Percentiles rank a stretch among this genome's conserved stretches.
These are phyloP conservation scores for Prolemur simus DNA, from an alignment of 2,113 vertebrate species.

Conservation along the genomic window DNA sequence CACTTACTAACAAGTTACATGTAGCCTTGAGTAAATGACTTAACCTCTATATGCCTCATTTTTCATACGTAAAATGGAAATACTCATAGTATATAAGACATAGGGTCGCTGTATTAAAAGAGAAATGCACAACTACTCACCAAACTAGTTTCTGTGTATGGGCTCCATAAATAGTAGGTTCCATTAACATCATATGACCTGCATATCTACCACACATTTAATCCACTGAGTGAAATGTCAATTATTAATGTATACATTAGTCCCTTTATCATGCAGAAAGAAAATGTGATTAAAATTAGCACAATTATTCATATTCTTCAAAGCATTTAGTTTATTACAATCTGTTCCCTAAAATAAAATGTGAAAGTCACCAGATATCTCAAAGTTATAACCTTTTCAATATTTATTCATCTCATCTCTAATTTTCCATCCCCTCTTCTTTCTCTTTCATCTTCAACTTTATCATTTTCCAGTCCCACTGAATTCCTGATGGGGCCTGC, in stretches of 20 bases:
- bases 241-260: neutral
- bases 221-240: neutral
- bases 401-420: conserved; percentile 9
- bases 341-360: conserved; percentile 42
- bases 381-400: conserved; percentile 30
- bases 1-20: neutral
- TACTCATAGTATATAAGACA: neutral
- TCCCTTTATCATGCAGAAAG: neutral
- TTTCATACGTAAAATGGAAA: neutral
- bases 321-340: neutral
- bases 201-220: neutral
- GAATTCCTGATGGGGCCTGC: neutral
- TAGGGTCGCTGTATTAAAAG: neutral
- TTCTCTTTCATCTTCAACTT: neutral
- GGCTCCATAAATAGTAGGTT: neutral
- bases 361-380: neutral
- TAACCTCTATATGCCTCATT: neutral
- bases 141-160: neutral
- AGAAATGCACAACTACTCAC: neutral
- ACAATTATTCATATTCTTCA: neutral
- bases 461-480: neutral
- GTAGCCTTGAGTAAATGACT: neutral
- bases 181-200: neutral
- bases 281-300: neutral
- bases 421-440: neutral